Evolutionary conservation across 2,888 invertebrate genomes (phyloP).

Genomic region (Metopia argyrocephala): DNA sequence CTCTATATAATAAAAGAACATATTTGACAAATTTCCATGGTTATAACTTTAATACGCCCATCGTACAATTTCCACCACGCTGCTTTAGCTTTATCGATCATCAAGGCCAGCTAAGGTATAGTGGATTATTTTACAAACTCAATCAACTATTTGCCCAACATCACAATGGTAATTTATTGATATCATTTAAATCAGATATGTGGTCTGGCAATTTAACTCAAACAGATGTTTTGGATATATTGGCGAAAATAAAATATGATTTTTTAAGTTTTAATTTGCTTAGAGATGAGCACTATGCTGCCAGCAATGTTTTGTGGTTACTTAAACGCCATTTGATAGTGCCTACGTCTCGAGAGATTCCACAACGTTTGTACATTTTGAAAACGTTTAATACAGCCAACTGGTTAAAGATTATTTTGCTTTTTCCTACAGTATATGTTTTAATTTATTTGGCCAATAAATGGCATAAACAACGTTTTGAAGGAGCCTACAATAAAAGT

Average conservation of each 20-base stretch:
- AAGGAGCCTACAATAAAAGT: background rate
- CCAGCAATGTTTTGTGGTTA: background rate
- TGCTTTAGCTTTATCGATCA: conserved; percentile 57
- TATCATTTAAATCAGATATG: background rate
- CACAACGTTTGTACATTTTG: background rate
- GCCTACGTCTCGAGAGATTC: background rate
- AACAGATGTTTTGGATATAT: background rate
- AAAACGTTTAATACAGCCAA: background rate
- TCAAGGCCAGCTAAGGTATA: conserved; percentile 49
- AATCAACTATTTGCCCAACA: conserved; percentile 64
- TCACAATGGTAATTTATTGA: conserved; percentile 65
- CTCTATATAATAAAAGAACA: background rate
- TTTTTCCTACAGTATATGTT: background rate
- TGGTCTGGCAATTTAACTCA: background rate
- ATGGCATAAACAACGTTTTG: background rate
- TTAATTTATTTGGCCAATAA: background rate
- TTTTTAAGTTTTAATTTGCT: background rate
- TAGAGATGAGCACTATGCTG: background rate
- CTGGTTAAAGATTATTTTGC: background rate
- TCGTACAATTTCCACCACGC: conserved; percentile 43
- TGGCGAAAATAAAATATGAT: background rate
- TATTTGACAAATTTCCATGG: background rate
- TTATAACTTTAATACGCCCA: background rate
- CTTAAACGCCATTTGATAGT: background rate
- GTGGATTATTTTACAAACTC: conserved; percentile 68